Base-by-base conservation (phyloP, 2,888 invertebrate species). In the Hypsopygia costalis region DNA sequence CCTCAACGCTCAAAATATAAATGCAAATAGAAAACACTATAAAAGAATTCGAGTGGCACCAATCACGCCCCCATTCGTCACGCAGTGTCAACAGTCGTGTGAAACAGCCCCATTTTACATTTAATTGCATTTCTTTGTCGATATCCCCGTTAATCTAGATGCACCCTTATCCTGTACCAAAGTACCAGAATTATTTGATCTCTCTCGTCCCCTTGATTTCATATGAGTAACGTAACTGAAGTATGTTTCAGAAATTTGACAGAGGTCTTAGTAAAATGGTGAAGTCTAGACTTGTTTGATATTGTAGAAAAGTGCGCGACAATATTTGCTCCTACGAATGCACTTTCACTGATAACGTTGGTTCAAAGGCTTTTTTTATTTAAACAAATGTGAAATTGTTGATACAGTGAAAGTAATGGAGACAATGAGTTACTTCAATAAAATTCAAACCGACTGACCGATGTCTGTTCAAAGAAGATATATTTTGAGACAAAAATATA, bases 81-180 rank as follows among this genome's bases (percentile, higher is more conserved):
- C 81, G 69, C 52, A 72, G 55, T 73, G 85, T 86, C 83, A 86
- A 83, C 81, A 82, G 50, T 75, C 78, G 81, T 83, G 85, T 82
- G 81, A 77, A 82, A 72, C 73, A 74, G 64, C 75, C 86, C 86
- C 79, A 83, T 81, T 88, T 86, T 86, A 85, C 85, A 88, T 88
- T 86, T 87, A 88, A 88, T 88, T 88, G 85, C 87, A 86, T 88
- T 87, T 86, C 86, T 88, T 86, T 87, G 86, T 86, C 77, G 71
- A 82, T 81, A 76, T 78, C 77, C 76, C 76, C 60, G 81, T 79
- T 81, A 85, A 82, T 85, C 80, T 80, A 74, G 64, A 81, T 83
- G 82, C 83, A 82, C 87, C 85, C 87, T 86, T 80, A 79, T 76
- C 67, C 65, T 55, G 46, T 55, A 43, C 48, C 48, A 58, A 51